A percentile compares a stretch with the other conserved stretches of the same genome.
Conservation (phyloP, 2,888 invertebrate genomes). For the Pasiphila rectangulata region DNA sequence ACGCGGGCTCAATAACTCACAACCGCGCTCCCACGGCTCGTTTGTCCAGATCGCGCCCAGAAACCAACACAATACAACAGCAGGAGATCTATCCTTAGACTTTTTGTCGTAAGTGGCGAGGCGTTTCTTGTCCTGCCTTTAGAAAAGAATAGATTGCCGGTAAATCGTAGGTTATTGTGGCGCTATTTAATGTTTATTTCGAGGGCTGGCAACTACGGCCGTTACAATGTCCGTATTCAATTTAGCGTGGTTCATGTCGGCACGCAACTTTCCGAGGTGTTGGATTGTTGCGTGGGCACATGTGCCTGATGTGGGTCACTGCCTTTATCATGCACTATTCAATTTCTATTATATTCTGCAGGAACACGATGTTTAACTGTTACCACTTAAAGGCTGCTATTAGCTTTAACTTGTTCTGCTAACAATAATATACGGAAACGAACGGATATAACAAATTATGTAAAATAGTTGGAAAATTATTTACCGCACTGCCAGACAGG, state of each 20-base stretch:
- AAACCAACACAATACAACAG: constrained; percentile 70
- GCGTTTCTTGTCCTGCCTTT: constrained; percentile 66
- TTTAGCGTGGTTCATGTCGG: constrained; percentile 64
- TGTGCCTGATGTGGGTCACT: constrained; percentile 64
- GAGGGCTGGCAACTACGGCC: constrained; percentile 59
- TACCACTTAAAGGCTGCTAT: constrained; percentile 33
- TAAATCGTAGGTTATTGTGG: constrained; percentile 76
- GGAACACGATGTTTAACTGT: constrained; percentile 43
- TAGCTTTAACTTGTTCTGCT: constrained; percentile 21
- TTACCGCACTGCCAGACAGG: constrained; percentile 3
- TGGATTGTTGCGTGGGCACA: constrained; percentile 58
- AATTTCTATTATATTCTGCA: constrained; percentile 39
- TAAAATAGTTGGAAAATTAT: constrained; percentile 14
- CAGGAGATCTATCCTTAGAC: constrained; percentile 72
- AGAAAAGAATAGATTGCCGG: constrained; percentile 79
- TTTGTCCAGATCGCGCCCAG: constrained; percentile 71
- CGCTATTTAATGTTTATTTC: constrained; percentile 69
- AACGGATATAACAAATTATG: constrained; percentile 18
- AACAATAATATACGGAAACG: constrained; percentile 18
- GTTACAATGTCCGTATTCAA: constrained; percentile 68
- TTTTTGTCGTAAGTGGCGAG: constrained; percentile 77
- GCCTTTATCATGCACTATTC: constrained; percentile 55
- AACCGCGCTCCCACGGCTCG: constrained; percentile 68
- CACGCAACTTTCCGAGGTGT: constrained; percentile 67
- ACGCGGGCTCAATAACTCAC: constrained; percentile 71